Percentiles rank a stretch among this genome's conserved stretches.
phyloP scores from a whole-genome alignment of 1,140 invertebrate genomes.

The Diorhabda elongata region DNA sequence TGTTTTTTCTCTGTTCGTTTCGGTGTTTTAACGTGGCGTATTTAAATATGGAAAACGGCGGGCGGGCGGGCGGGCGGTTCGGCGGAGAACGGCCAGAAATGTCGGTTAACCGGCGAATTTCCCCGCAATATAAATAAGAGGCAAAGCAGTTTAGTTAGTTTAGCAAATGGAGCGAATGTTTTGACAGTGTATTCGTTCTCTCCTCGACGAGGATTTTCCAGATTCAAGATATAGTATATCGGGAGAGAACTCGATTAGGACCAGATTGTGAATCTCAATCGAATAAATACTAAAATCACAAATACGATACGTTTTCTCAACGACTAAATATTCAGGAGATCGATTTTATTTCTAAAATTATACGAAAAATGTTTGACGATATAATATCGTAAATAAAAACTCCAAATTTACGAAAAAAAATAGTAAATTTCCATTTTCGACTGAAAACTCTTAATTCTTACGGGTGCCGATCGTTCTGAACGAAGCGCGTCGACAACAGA shows the following conservation, averaged over 20 bases:
- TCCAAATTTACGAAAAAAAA: too few relatives aligned
- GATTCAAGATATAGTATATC: constrained; percentile 23
- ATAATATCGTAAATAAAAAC: too few relatives aligned
- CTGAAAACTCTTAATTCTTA: too few relatives aligned
- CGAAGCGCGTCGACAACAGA: too few relatives aligned
- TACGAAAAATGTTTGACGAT: too few relatives aligned
- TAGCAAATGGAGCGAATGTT: constrained; percentile 49
- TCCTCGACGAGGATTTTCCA: constrained; percentile 24
- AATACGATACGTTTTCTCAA: background rate
- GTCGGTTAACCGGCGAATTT: constrained; percentile 23
- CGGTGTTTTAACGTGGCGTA: constrained; percentile 10
- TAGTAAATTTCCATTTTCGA: too few relatives aligned
- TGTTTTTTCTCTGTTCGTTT: too few relatives aligned
- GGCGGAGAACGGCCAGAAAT: constrained; percentile 23
- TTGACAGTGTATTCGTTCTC: constrained; percentile 40
- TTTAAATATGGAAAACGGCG: constrained; percentile 37
- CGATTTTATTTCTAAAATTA: too few relatives aligned
- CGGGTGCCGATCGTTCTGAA: too few relatives aligned
- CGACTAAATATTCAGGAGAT: too few relatives aligned
- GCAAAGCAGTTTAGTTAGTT: constrained; percentile 50
- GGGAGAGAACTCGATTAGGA: constrained; percentile 31
- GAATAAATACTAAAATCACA: constrained; percentile 22
- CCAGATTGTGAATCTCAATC: constrained; percentile 19
- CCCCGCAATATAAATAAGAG: constrained; percentile 47
- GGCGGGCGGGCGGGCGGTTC: constrained; percentile 8